Conservation (phyloP, 2,888 invertebrate species). For the Trissonchulus latispiculum region DNA sequence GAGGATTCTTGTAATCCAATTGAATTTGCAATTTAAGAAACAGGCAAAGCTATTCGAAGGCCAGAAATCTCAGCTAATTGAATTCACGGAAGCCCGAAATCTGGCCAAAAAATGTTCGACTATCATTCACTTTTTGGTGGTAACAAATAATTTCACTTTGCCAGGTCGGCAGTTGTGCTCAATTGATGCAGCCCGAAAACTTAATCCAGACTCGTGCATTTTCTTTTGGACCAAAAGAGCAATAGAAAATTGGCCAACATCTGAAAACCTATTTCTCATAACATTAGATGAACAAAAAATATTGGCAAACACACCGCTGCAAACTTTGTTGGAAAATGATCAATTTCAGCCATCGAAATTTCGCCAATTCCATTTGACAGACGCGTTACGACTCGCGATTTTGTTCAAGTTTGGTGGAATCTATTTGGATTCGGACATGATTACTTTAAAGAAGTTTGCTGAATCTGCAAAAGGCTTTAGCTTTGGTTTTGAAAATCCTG, state of each 20-base stretch:
- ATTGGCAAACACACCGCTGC: neutral
- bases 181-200: neutral
- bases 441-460: neutral
- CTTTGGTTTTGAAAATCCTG: neutral
- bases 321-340: neutral
- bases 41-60: too few species aligned
- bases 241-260: neutral
- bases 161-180: neutral
- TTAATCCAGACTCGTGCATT: neutral
- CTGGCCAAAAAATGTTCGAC: neutral
- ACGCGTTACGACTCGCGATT: conserved; percentile 16
- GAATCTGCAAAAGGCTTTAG: neutral
- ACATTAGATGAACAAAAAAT: neutral
- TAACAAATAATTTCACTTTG: neutral
- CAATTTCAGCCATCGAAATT: neutral
- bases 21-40: too few species aligned
- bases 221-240: neutral
- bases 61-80: too few species aligned
- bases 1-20: too few species aligned
- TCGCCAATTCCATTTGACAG: neutral
- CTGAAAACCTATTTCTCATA: neutral
- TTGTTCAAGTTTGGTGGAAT: conserved; percentile 14
- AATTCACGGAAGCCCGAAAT: too few species aligned
- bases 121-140: neutral
- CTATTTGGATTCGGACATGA: conserved; percentile 18